A percentile compares a stretch with the other conserved stretches of the same genome.
These are phyloP conservation scores for Ridgeia piscesae DNA, from an alignment of 1,140 invertebrate genomes.

Conservation along the genomic window DNA sequence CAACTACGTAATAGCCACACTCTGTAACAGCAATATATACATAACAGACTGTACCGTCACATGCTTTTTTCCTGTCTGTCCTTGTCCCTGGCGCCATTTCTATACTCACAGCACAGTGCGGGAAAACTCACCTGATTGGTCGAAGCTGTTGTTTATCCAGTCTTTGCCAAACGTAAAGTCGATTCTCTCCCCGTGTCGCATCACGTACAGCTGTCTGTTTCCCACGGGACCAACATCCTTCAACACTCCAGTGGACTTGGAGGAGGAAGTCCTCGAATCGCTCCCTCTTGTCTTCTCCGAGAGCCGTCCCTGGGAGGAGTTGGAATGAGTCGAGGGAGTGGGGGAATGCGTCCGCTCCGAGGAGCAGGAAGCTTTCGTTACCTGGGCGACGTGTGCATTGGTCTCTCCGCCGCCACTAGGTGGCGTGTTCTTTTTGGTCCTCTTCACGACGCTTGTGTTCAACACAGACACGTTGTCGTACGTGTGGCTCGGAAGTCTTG, in stretches of 20 bases:
- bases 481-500: background rate
- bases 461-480: background rate
- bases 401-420: background rate
- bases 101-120: background rate
- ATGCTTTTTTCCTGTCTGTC: too few relatives aligned
- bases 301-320: background rate
- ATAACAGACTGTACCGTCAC: too few relatives aligned
- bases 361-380: background rate
- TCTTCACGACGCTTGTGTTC: background rate
- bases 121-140: conserved; percentile 67
- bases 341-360: background rate
- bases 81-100: too few relatives aligned
- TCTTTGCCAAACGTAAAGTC: conserved; percentile 83
- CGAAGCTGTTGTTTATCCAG: conserved; percentile 86
- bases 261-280: background rate
- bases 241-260: background rate
- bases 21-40: too few relatives aligned
- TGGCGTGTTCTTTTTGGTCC: background rate
- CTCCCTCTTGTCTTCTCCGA: background rate
- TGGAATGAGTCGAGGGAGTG: background rate
- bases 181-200: conserved; percentile 84
- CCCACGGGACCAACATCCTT: conserved; percentile 21
- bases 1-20: too few relatives aligned
- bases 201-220: conserved; percentile 70
- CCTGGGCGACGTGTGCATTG: background rate